Percentiles rank a stretch among this genome's conserved stretches.
phyloP scores from a whole-genome alignment of 2,888 invertebrate species.

The Suillia variegata region DNA sequence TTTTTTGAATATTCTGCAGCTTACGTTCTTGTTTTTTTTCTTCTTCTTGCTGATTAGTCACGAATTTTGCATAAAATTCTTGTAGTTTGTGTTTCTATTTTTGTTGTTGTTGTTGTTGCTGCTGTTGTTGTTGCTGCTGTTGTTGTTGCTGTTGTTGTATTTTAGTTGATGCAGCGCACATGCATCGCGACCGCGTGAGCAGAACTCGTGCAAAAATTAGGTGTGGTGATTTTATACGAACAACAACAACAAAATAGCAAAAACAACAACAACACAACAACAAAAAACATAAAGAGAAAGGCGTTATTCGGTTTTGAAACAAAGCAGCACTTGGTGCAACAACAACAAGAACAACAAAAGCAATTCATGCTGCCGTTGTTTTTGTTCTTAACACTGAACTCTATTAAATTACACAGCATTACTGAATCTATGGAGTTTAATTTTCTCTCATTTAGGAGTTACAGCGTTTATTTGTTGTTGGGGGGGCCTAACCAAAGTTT shows the following conservation, averaged over 20 bases:
- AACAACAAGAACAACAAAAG: not conserved
- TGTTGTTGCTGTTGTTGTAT: slow-evolving; percentile 5
- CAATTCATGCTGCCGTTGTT: too few relatives aligned
- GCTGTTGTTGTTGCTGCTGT: not conserved
- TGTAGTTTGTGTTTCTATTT: not conserved
- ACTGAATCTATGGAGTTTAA: too few relatives aligned
- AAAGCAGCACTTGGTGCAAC: not conserved
- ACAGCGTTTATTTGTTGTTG: too few relatives aligned
- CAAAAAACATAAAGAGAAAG: slow-evolving; percentile 5
- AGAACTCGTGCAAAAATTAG: slow-evolving; percentile 5
- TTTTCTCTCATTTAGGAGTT: too few relatives aligned
- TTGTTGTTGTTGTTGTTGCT: not conserved
- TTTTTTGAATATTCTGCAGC: too few relatives aligned
- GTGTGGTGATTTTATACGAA: slow-evolving; percentile 1
- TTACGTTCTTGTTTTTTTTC: not conserved
- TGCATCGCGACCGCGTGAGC: too few relatives aligned
- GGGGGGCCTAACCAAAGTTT: too few relatives aligned
- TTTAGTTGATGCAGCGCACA: not conserved
- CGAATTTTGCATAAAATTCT: slow-evolving; percentile 12
- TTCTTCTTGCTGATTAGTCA: slow-evolving; percentile 6
- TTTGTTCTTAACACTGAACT: slow-evolving; percentile 3
- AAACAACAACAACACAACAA: too few relatives aligned
- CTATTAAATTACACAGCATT: not conserved
- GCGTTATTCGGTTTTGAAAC: not conserved
- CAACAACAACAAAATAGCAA: too few relatives aligned